Evolutionary conservation across 2,888 invertebrate species (phyloP), one percentile per base, ranked within the genome.

Genomic region (Linyphia triangularis): DNA sequence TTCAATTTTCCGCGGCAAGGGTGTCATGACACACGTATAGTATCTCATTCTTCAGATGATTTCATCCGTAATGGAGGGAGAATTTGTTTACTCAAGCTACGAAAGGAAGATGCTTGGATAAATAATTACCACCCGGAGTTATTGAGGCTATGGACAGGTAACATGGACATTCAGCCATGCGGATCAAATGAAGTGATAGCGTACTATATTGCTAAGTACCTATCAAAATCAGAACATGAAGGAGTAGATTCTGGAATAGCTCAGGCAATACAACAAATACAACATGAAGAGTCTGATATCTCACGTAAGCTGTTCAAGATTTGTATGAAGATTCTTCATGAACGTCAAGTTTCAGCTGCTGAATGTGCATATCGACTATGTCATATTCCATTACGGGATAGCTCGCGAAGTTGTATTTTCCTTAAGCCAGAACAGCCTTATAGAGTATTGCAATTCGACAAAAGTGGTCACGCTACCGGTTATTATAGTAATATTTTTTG

Each of bases 151-250:
- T 81, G 19, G 81, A n/a, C 43, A 57, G 69, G 13, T 6, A 78
- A 78, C 65, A 78, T 65, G 40, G 78, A 43, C 63, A 65, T 78
- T 63, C 79, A 79, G 33, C 81, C 81, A 19, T 81, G 70, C 16
- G 69, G 70, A 24, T 59, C 81, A 81, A 70, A 81, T 30, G 81
- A 81, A 70, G 9, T 69, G n/a, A 81, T 81, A 63, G 70, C 70
- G 13, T 26, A 57, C 59, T 70, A 81, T 37, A 81, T 81, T 59
- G 81, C 81, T 4, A 70, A 81, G 69, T 81, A 81, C 24, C 30
- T 81, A 63, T 26, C 69, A 4, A 69, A 69, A 37, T 16, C 37
- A 37, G 69, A 69, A 69, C 69, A 33, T 33, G 37, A 1, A n/a
- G 69, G 19, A n/a, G 2, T 37, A 37, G 37, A 37, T 6, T 22